Percentiles rank a stretch among this genome's conserved stretches.
Evolutionary conservation across 2,113 vertebrate genomes (phyloP).

Genomic region (Serinus canaria): DNA sequence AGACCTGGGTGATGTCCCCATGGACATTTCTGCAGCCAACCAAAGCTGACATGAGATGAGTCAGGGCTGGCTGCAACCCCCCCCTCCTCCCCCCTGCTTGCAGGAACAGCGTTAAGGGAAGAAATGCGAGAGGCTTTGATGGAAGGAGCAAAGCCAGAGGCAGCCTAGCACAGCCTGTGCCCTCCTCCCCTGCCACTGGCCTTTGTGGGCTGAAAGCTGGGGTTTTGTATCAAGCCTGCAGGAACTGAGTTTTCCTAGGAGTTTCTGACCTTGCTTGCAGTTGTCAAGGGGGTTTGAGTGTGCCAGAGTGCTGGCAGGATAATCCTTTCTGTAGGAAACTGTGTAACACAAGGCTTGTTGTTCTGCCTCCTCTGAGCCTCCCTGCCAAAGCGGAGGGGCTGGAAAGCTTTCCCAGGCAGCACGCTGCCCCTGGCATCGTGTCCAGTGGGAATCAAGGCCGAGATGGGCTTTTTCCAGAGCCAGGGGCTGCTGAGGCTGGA

Average conservation of each 20-base stretch:
- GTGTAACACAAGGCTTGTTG: background rate
- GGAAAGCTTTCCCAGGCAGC: background rate
- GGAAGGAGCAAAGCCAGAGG: background rate
- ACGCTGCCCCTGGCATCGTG: rapidly evolving
- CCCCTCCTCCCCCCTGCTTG: background rate
- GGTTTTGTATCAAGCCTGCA: background rate
- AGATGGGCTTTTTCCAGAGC: background rate
- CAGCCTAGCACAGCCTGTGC: background rate
- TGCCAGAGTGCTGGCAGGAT: background rate
- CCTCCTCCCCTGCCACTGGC: background rate
- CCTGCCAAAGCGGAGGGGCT: background rate
- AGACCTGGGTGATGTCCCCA: background rate
- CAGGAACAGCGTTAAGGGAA: background rate
- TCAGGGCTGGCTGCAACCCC: background rate
- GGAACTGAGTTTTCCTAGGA: background rate
- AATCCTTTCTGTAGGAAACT: background rate
- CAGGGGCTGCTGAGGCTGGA: background rate
- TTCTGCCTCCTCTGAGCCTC: background rate
- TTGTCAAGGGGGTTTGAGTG: background rate
- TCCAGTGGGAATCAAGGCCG: background rate
- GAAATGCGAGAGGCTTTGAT: background rate
- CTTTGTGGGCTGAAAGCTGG: background rate
- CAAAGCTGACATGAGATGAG: background rate
- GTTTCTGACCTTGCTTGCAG: background rate
- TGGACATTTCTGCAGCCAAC: background rate